These are phyloP conservation scores for Dermolepida albohirtum DNA, from an alignment of 2,888 invertebrate species.

Conservation along the genomic window DNA sequence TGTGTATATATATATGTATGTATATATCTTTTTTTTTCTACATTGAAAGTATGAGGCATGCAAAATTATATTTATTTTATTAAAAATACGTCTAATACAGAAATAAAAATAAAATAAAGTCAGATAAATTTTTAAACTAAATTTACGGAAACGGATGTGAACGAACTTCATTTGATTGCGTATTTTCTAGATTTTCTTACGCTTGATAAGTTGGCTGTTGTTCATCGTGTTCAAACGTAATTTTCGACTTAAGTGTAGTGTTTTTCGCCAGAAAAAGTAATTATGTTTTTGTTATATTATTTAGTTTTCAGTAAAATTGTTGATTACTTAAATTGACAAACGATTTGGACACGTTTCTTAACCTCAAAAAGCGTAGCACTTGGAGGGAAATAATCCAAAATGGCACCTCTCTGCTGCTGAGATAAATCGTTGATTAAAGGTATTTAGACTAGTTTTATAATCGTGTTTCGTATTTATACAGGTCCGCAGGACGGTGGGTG, in stretches of 20 bases:
- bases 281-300: conserved; percentile 42
- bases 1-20: no score
- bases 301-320: conserved; percentile 36
- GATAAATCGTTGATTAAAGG: conserved; percentile 51
- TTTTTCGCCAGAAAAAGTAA: conserved; percentile 37
- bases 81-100: no score
- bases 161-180: conserved; percentile 38
- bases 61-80: no score
- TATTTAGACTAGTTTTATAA: conserved; percentile 53
- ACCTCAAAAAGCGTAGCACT: conserved; percentile 59
- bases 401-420: conserved; percentile 59
- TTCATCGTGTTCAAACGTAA: conserved; percentile 17
- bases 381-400: conserved; percentile 63
- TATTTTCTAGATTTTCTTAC: conserved; percentile 39
- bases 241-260: conserved; percentile 32
- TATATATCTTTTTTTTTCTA: no score
- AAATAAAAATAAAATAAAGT: no score
- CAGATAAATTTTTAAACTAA: not conserved
- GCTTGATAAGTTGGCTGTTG: conserved; percentile 33
- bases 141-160: conserved; percentile 26
- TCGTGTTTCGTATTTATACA: conserved; percentile 63
- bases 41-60: no score
- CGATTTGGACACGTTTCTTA: conserved; percentile 61
- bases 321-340: conserved; percentile 42
- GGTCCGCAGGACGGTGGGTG: conserved; percentile 83